These are phyloP conservation scores for Escarpia spicata DNA, from an alignment of 2,888 invertebrate species.

Conservation along the genomic window DNA sequence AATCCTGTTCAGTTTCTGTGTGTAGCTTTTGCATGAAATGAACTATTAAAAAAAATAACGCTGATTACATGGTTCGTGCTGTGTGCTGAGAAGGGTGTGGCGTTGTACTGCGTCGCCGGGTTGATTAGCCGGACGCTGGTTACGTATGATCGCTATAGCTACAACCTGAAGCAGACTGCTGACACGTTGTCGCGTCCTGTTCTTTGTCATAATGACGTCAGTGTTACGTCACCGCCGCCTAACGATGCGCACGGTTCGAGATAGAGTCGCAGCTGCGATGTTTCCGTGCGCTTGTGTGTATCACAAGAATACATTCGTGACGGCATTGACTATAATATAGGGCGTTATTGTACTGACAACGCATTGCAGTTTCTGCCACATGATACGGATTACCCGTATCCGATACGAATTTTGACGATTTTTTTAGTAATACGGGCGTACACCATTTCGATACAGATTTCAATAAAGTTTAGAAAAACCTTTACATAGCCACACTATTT, in stretches of 20 bases:
- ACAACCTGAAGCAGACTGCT: background rate
- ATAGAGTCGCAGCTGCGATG: background rate
- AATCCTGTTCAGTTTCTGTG: background rate
- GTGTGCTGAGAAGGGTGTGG: background rate
- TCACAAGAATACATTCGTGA: background rate
- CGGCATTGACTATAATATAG: background rate
- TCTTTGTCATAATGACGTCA: background rate
- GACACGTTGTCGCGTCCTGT: background rate
- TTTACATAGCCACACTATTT: too few relatives aligned
- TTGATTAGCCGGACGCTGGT: background rate
- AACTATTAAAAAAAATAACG: background rate
- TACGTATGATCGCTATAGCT: background rate
- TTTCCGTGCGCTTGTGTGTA: background rate
- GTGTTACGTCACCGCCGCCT: background rate
- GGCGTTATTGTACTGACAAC: background rate
- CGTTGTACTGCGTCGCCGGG: background rate
- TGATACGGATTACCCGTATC: too few relatives aligned
- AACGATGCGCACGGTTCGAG: too few relatives aligned
- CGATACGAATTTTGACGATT: too few relatives aligned
- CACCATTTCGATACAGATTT: too few relatives aligned
- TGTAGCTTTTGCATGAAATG: background rate
- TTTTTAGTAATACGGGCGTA: too few relatives aligned
- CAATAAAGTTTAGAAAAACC: too few relatives aligned
- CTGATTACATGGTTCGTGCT: background rate
- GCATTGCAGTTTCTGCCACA: too few relatives aligned